Evolutionary conservation across 2,888 invertebrate genomes (phyloP), one percentile per base, ranked within the genome.

Genomic region (Cremastobaeus sp.): DNA sequence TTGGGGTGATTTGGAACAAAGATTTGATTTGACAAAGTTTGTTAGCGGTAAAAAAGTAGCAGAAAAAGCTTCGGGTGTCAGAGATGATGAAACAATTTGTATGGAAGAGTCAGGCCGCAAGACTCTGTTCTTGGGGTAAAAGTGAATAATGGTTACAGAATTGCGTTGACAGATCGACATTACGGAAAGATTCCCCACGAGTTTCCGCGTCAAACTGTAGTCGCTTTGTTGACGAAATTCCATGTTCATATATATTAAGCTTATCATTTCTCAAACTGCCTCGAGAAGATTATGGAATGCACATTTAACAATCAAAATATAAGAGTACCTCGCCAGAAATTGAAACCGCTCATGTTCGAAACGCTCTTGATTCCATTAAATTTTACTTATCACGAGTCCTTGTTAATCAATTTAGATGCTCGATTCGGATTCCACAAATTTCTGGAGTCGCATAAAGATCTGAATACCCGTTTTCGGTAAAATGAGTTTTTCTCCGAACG

Each of bases 291-390:
- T n/a, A n/a, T n/a, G n/a, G n/a, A n/a, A n/a, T n/a, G n/a, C n/a
- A n/a, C n/a, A n/a, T n/a, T n/a, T n/a, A n/a, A n/a, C n/a, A n/a
- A 68, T 68, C 35, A 68, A 68, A 68, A 50, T 68, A 68, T 59
- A 21, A 30, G 50, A n/a, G 43, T 20, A 43, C 47, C 48, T 48
- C 59, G 68, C 68, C 68, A 68, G 43, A 68, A 68, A 35, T 25
- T 32, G 37, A 68, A 43, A 68, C 39, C 32, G 68, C 35, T 57
- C 48, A 57, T n/a, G n/a, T n/a, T 66, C 66, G 54, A 66, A 66
- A 57, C 41, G 47, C n/a, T n/a, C n/a, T n/a, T 41, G 48, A 57
- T 66, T 66, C 48, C 47, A 66, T 66, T 57, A 66, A 48, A 34
- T 57, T 47, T 41, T 47, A 34, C 39, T 32, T 32, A 64, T n/a